Evolutionary conservation across 1,140 invertebrate species (phyloP).

Genomic region (Acromyrmex heyeri): DNA sequence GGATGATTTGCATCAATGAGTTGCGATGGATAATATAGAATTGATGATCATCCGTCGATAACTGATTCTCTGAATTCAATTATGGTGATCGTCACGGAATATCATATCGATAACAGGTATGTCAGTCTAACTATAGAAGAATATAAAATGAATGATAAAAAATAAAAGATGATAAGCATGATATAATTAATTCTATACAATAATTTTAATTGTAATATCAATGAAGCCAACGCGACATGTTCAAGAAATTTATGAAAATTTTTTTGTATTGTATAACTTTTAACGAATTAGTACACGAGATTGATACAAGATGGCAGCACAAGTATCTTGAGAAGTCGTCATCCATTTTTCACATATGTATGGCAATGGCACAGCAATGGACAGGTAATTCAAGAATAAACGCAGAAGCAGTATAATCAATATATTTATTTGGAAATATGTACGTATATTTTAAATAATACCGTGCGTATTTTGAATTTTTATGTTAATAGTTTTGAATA

Average conservation of each 20-base stretch:
- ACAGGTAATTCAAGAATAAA: background rate
- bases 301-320: conserved; percentile 37
- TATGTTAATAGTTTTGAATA: background rate
- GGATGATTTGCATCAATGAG: too few species aligned
- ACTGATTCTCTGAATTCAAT: background rate
- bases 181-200: background rate
- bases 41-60: background rate
- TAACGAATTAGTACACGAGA: background rate
- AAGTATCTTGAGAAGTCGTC: background rate
- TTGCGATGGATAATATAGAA: too few species aligned
- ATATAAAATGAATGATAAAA: background rate
- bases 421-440: too few species aligned
- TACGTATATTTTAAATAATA: background rate
- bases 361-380: background rate
- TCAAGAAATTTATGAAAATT: conserved; percentile 1
- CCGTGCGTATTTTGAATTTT: background rate
- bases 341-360: background rate
- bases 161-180: background rate
- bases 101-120: background rate
- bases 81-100: background rate
- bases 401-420: background rate
- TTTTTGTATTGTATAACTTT: background rate
- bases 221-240: background rate
- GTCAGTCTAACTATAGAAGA: background rate
- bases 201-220: background rate